phyloP scores from a whole-genome alignment of 2,888 invertebrate genomes.

The Epirrhoe alternata region DNA sequence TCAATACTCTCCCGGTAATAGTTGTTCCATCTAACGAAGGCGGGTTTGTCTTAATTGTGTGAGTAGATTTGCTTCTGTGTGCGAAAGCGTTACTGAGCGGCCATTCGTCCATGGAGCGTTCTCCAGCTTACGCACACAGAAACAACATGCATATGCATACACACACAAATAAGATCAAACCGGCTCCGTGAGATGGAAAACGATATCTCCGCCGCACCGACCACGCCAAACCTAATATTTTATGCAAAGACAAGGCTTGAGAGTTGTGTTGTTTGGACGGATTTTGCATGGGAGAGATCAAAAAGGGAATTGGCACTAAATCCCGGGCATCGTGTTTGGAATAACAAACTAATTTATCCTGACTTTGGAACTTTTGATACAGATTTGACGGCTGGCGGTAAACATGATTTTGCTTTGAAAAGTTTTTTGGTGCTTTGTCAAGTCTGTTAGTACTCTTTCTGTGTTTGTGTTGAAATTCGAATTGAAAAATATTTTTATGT shows the following conservation, averaged over 20 bases:
- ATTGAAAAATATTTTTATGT: too few relatives aligned
- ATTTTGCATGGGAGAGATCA: conserved; percentile 78
- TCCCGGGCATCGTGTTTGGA: conserved; percentile 72
- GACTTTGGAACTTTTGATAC: conserved; percentile 61
- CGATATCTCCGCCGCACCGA: neutral
- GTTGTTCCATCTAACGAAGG: too few relatives aligned
- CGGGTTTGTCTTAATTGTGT: too few relatives aligned
- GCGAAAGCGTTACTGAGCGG: too few relatives aligned
- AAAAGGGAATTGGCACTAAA: conserved; percentile 81
- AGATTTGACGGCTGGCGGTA: conserved; percentile 44
- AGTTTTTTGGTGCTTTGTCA: conserved; percentile 6
- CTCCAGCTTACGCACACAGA: too few relatives aligned
- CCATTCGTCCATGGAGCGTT: too few relatives aligned
- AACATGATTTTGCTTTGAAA: conserved; percentile 22
- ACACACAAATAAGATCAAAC: too few relatives aligned
- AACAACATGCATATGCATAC: too few relatives aligned
- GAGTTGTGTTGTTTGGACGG: conserved; percentile 52
- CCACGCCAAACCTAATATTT: conserved; percentile 67
- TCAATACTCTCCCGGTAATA: too few relatives aligned
- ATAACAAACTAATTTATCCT: conserved; percentile 78
- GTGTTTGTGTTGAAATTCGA: too few relatives aligned
- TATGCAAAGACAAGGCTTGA: conserved; percentile 74
- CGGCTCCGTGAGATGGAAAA: too few relatives aligned
- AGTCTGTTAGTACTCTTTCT: neutral
- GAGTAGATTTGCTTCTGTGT: too few relatives aligned